Base-by-base conservation (phyloP, 2,113 vertebrate species). In the Antennarius striatus region DNA sequence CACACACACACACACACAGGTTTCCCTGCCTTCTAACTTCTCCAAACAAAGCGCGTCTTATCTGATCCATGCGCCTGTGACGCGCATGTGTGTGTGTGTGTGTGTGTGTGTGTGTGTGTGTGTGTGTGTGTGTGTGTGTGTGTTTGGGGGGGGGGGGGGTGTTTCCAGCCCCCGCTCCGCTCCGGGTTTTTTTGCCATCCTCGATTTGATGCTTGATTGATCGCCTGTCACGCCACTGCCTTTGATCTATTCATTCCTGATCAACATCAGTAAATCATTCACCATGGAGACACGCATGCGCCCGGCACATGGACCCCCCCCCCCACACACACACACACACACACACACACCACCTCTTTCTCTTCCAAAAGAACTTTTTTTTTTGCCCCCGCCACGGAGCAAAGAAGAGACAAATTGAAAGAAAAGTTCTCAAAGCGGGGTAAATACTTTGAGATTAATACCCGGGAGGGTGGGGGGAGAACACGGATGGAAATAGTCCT, bases 191-290 rank as follows among this genome's bases (percentile, higher is more conserved):
- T 43, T 12, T 91, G 91, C 90, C 92, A 89, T 89, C 88, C 90
- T 86, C 84, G 90, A 93, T 94, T 93, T 94, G 93, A 94, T 91
- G 91, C 91, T 88, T 93, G 92, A 93, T 94, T 94, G 93, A 93
- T 93, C 88, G 90, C 75, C 90, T 91, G 93, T 93, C 93, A 93
- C 81, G 91, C 90, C 78, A 83, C 88, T 59, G 79, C 87, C 91
- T 94, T 94, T 94, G 91, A 93, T 94, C 92, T 91, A 90, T 91
- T 92, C 91, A 91, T 89, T 87, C 89, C 90, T 80, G 90, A 93
- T 94, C 88, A 93, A 89, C 92, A 92, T 93, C 92, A 93, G 89
- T 91, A 92, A 93, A 93, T 92, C 90, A 90, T 86, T 93, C 89
- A 82, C 80, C 89, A 81, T 78, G 70, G 87, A 89, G 83, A 91